These are phyloP conservation scores for Hyposoter didymator DNA, from an alignment of 2,888 invertebrate species.

Conservation along the genomic window DNA sequence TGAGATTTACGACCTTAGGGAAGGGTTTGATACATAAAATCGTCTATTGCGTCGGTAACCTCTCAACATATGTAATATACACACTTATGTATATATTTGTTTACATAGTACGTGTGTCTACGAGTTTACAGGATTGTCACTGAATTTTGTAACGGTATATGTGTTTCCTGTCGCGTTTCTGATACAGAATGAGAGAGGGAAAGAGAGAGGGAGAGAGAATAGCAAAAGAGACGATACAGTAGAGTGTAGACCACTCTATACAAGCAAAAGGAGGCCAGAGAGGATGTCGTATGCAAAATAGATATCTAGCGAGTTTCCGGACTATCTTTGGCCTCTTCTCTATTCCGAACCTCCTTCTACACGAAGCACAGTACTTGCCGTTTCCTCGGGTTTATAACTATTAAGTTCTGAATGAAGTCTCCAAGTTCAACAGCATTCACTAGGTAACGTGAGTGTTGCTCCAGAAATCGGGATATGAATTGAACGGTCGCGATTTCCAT, in stretches of 20 bases:
- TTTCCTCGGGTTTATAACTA: conserved; percentile 62
- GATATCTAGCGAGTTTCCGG: conserved; percentile 62
- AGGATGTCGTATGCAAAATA: conserved; percentile 65
- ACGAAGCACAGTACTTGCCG: conserved; percentile 56
- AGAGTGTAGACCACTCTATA: conserved; percentile 11
- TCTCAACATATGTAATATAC: conserved; percentile 3
- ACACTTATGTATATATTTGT: not conserved
- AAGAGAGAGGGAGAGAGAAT: not conserved
- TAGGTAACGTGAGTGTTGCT: not conserved
- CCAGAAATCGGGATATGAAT: too few relatives aligned
- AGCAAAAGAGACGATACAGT: conserved; percentile 54
- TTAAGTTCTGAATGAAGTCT: conserved; percentile 29
- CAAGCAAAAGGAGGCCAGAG: conserved; percentile 34
- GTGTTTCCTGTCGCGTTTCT: conserved; percentile 57
- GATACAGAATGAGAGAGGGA: conserved; percentile 27
- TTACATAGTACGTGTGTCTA: conserved; percentile 11
- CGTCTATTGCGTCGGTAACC: not conserved
- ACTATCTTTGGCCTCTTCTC: conserved; percentile 57
- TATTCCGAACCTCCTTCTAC: conserved; percentile 52
- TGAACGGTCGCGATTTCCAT: not conserved
- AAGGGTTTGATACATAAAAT: not conserved
- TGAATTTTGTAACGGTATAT: conserved; percentile 67
- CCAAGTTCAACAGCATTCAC: not conserved
- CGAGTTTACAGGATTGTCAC: conserved; percentile 58
- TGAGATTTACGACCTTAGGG: not conserved